A percentile compares a stretch with the other conserved stretches of the same genome.
Conservation (phyloP, 2,888 invertebrate genomes). For the Synergus laeviventris region DNA sequence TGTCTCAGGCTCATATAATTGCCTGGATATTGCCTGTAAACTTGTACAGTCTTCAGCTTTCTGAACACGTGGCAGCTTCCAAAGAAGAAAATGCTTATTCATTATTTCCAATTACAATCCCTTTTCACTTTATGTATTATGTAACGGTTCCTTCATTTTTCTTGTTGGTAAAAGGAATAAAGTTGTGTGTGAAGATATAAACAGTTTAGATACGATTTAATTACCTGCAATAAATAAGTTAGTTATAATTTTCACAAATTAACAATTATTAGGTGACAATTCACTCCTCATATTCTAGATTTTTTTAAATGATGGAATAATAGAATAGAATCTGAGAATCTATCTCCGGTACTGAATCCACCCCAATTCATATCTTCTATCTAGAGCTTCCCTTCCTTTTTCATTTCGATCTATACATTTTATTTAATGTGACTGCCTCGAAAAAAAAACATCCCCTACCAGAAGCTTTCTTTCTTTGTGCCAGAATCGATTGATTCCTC, state of each 20-base stretch:
- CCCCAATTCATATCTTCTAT: constrained; percentile 10
- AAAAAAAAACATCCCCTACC: constrained; percentile 28
- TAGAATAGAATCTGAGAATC: background rate
- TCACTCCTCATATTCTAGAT: background rate
- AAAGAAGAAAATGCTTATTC: constrained; percentile 20
- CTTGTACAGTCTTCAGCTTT: constrained; percentile 16
- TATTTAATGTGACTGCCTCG: constrained; percentile 56
- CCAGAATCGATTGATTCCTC: constrained; percentile 8
- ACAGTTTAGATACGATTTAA: background rate
- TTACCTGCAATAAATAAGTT: background rate
- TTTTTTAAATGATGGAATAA: background rate
- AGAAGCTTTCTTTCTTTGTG: constrained; percentile 25
- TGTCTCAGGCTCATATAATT: constrained; percentile 38
- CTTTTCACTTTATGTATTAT: background rate
- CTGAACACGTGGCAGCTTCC: constrained; percentile 30
- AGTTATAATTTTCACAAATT: background rate
- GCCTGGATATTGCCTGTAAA: background rate
- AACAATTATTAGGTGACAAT: background rate
- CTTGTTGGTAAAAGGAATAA: background rate
- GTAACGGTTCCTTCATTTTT: background rate
- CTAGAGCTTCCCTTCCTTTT: constrained; percentile 39
- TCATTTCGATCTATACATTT: constrained; percentile 48
- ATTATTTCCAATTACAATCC: constrained; percentile 19
- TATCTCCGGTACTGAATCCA: background rate
- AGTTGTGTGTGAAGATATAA: background rate